Base-by-base conservation (phyloP, 64 coral and sea anemone species). In the Pocillopora verrucosa region DNA sequence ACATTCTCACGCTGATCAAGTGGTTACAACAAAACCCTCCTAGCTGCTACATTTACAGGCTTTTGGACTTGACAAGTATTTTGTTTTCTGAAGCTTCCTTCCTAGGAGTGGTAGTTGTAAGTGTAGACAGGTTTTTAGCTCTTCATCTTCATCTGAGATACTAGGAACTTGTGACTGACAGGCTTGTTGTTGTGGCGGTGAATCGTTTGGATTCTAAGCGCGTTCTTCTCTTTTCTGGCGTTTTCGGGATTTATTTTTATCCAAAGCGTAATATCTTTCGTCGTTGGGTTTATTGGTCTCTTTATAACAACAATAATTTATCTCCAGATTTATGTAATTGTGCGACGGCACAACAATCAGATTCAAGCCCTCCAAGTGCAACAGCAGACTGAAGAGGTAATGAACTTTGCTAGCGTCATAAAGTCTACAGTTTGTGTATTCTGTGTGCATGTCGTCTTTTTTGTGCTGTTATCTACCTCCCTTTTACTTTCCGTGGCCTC, bases 11-110 rank as follows among this genome's bases (percentile, higher is more conserved):
- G 5, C 22, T 70, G 67, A 20, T 24, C 67, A 70, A 10, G 20
- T 24, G 22, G 67, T 70, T 70, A 24, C 19, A 26, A 70, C 19
- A 70, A 5, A 24, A 10, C 19, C 6, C 0, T 9, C 67, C 7
- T 1, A 10, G 6, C 11, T 11, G 20, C 25, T 24, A 2, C 19
- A 70, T 11, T 5, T 1, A 0, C 3, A 1, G 6, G 0, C 2
- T 5, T 20, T 70, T 24, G 22, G 9, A 20, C 5, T 70, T 70
- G 20, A 4, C n/a, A 19, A n/a, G 20, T 11, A 7, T 1, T 10
- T 24, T 30, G 25, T 70, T 70, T 70, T 4, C 10, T 70, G 11
- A 22, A 10, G 25, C 67, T 0, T 70, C 67, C 10, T 70, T 70
- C 67, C 25, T 70, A 24, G 4, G 4, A 5, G 67, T 70, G 22